Percentiles rank a stretch among this genome's conserved stretches.
These are phyloP conservation scores for Chlamydotis undulata DNA, from an alignment of 2,113 vertebrate genomes.

Conservation along the genomic window DNA sequence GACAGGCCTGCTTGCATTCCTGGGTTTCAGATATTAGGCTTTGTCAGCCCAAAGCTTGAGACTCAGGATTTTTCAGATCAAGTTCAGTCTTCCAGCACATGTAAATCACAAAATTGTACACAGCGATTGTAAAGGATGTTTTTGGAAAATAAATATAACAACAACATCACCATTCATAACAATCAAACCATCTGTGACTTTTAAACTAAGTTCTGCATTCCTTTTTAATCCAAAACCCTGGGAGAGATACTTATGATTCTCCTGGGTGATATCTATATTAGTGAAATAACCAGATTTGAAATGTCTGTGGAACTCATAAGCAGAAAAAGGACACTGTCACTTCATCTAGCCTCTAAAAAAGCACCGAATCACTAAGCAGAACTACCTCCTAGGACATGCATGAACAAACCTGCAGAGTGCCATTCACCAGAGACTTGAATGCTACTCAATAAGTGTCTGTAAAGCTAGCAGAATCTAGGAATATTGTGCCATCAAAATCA, in stretches of 20 bases:
- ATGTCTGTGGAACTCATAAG: constrained; percentile 23
- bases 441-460: background rate
- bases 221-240: constrained; percentile 5
- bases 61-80: background rate
- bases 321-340: constrained; percentile 6
- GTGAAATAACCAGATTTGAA: constrained; percentile 36
- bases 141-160: constrained; percentile 37
- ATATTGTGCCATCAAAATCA: background rate
- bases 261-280: background rate
- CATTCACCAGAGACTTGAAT: background rate
- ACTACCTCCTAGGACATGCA: background rate
- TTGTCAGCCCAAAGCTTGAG: background rate
- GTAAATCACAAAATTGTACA: background rate
- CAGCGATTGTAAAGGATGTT: background rate
- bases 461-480: background rate
- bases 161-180: background rate
- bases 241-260: constrained; percentile 42
- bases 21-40: background rate
- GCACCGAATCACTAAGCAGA: constrained; percentile 19
- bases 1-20: background rate
- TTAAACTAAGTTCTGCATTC: background rate
- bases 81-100: background rate
- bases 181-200: background rate
- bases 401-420: constrained; percentile 9
- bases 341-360: constrained; percentile 40